A percentile compares a stretch with the other conserved stretches of the same genome.
phyloP scores from a whole-genome alignment of 2,113 vertebrate species.

The Gila orcuttii region DNA sequence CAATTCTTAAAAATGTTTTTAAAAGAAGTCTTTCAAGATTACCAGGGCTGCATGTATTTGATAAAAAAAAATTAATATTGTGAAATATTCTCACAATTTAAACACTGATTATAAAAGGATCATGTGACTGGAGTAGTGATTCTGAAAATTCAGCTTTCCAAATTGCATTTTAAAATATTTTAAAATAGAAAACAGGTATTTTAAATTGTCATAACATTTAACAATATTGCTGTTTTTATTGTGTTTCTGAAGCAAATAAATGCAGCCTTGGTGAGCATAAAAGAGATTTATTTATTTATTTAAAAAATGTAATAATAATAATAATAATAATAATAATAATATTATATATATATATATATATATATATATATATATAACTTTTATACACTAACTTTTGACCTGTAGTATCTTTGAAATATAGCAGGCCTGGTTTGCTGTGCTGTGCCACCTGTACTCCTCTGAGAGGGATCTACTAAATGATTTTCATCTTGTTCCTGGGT shows the following conservation, averaged over 20 bases:
- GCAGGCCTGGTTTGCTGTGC: constrained; percentile 73
- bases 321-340: too few relatives aligned
- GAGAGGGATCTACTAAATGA: constrained; percentile 70
- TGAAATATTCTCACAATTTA: neutral
- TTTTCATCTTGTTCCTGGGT: constrained; percentile 67
- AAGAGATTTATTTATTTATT: neutral
- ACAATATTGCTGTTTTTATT: neutral
- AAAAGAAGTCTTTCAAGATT: too few relatives aligned
- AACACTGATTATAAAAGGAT: neutral
- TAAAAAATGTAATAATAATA: too few relatives aligned
- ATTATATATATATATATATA: too few relatives aligned
- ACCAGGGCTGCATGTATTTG: neutral
- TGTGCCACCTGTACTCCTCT: constrained; percentile 75
- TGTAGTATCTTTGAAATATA: constrained; percentile 73
- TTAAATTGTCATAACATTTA: neutral
- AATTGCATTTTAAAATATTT: neutral
- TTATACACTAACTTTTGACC: neutral
- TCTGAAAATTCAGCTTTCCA: neutral
- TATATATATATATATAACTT: too few relatives aligned
- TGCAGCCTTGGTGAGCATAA: neutral
- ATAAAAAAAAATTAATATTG: neutral
- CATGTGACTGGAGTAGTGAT: neutral
- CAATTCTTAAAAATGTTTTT: too few relatives aligned
- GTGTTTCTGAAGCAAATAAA: neutral
- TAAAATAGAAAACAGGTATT: neutral